Conservation (phyloP, 2,113 vertebrate genomes). For the Calypte anna region DNA sequence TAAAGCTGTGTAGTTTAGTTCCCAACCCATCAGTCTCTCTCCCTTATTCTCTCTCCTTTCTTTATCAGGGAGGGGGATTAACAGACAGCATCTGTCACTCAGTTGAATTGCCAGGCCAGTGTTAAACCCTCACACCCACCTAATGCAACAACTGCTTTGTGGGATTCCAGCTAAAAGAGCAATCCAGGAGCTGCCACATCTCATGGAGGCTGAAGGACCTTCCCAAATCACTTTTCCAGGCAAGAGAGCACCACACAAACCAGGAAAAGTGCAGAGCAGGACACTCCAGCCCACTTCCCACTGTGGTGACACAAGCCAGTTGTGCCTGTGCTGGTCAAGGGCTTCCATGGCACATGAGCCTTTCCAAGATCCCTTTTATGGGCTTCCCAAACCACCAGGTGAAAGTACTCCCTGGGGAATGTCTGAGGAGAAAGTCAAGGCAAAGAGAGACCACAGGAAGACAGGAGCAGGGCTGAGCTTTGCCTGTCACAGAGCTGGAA, state of each 20-base stretch:
- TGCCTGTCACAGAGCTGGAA: not conserved
- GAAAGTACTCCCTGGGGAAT: rapidly evolving
- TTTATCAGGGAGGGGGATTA: too few relatives aligned
- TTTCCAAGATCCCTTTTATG: rapidly evolving
- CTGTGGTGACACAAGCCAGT: rapidly evolving
- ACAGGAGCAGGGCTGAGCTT: not conserved
- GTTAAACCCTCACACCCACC: too few relatives aligned
- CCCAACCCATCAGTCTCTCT: too few relatives aligned
- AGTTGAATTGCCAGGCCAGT: too few relatives aligned
- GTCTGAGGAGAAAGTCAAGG: rapidly evolving
- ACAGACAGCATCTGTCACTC: too few relatives aligned
- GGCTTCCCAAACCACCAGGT: not conserved
- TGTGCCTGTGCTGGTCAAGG: not conserved
- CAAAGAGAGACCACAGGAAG: not conserved
- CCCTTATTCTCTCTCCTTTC: too few relatives aligned
- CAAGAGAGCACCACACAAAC: not conserved
- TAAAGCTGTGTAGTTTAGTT: too few relatives aligned
- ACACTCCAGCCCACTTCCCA: not conserved
- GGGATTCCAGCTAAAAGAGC: not conserved
- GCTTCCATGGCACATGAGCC: rapidly evolving
- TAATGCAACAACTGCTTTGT: rapidly evolving
- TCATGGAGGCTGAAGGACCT: not conserved
- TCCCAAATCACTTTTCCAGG: not conserved
- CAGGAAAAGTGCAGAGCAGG: rapidly evolving
- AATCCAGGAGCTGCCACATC: rapidly evolving